Percentiles rank a stretch among this genome's conserved stretches.
phyloP scores from a whole-genome alignment of 2,113 vertebrate species.

The Phocoena sinus region DNA sequence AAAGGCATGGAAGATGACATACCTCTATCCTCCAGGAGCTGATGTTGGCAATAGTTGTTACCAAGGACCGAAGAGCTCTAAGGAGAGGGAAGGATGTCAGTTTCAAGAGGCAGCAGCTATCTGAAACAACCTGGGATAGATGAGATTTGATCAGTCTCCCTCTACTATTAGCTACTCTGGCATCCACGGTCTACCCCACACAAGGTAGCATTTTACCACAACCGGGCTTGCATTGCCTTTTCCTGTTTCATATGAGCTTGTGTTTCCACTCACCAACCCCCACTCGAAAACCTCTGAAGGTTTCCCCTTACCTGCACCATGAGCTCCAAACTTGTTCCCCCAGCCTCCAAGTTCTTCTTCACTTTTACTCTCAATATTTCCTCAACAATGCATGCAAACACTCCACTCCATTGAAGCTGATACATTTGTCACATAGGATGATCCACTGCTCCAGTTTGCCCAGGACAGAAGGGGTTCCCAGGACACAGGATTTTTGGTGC shows the following conservation, averaged over 20 bases:
- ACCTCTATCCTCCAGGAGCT: not conserved
- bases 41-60: not conserved
- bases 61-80: not conserved
- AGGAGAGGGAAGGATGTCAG: not conserved
- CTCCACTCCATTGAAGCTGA: not conserved
- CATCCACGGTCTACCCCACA: fast-evolving
- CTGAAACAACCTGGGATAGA: not conserved
- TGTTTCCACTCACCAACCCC: not conserved
- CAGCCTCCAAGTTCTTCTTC: not conserved
- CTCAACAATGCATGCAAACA: not conserved
- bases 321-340: not conserved
- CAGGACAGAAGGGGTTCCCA: not conserved
- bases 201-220: not conserved
- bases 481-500: not conserved
- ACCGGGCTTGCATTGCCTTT: fast-evolving
- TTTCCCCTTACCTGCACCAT: not conserved
- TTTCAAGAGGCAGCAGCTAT: not conserved
- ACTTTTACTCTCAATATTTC: not conserved
- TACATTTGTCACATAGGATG: not conserved
- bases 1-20: not conserved
- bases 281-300: not conserved
- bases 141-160: not conserved
- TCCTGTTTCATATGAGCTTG: not conserved
- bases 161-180: not conserved
- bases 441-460: not conserved